Evolutionary conservation across 1,140 invertebrate species (phyloP).

Genomic region (Drosophila baimaii): DNA sequence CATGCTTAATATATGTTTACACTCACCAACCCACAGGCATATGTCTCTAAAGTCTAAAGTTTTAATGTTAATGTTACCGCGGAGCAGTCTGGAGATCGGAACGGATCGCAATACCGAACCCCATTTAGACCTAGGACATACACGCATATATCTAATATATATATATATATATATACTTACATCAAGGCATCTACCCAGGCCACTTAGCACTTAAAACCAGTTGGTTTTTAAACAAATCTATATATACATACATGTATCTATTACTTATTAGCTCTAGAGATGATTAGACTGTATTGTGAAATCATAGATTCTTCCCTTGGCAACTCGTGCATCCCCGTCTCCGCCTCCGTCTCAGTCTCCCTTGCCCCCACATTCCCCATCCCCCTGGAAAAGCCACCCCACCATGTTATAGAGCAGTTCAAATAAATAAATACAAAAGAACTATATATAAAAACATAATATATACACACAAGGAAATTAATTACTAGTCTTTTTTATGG

Average conservation of each 20-base stretch:
- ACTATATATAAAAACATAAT: neutral
- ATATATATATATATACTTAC: slow-evolving; percentile 2
- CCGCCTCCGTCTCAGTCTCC: neutral
- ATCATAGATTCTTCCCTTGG: slow-evolving; percentile 68
- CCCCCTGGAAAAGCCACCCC: slow-evolving; percentile 2
- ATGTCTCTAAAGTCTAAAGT: slow-evolving; percentile 28
- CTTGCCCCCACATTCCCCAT: slow-evolving; percentile 1
- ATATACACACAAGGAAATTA: slow-evolving; percentile 3
- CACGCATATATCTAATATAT: slow-evolving; percentile 32
- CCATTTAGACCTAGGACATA: slow-evolving; percentile 29
- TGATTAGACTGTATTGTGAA: slow-evolving; percentile 71
- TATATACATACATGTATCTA: slow-evolving; percentile 14
- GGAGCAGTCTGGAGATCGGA: slow-evolving; percentile 5
- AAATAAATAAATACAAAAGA: slow-evolving; percentile 30
- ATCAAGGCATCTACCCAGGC: slow-evolving; percentile 23
- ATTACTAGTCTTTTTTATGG: neutral
- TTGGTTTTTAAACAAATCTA: slow-evolving; percentile 60
- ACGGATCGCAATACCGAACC: slow-evolving; percentile 12
- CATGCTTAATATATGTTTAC: slow-evolving; percentile 31
- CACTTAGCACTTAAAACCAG: slow-evolving; percentile 58
- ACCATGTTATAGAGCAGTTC: slow-evolving; percentile 46
- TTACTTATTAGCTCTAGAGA: slow-evolving; percentile 61
- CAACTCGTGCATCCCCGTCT: neutral
- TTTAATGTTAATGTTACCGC: slow-evolving; percentile 45
- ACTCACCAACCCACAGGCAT: slow-evolving; percentile 21